Evolutionary conservation across 2,113 vertebrate species (phyloP), one percentile per base, ranked within the genome.

Genomic region (Zootoca vivipara): DNA sequence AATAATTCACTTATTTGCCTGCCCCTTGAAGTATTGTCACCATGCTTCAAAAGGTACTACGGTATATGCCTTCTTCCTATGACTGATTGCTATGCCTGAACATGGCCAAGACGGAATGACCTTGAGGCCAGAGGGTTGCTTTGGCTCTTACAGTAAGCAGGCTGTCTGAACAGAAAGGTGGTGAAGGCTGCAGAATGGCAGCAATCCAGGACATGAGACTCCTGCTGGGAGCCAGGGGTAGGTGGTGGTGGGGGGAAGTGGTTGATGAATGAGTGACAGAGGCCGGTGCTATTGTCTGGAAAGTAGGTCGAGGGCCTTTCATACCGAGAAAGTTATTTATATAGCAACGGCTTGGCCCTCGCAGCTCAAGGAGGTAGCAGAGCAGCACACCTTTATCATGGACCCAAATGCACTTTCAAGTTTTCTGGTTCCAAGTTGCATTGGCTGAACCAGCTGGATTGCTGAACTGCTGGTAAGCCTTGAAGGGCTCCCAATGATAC

Each of bases 231-330:
- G n/a, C 5, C 13, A 89, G 87, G 81, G 90, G 91, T 89, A 0
- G 18, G 85, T 2, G 12, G 62, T 52, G 46, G 46, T 52, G 46
- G 16, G 58, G 18, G 58, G 4, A 20, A 62, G 89, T 95, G 93
- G 94, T 91, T 92, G 91, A 93, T 87, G 94, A 91, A 89, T 90
- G 93, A 94, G 89, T 83, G 86, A 87, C 30, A 72, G 95, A 93
- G 93, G 89, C 89, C 90, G 88, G 90, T 87, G 95, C 91, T 92
- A 92, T 95, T 95, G 95, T 93, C 93, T 94, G 92, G 91, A 96
- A 96, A 96, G 94, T 95, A 95, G 95, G 94, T 96, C 95, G 85
- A 92, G 92, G 90, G 92, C 91, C 94, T 78, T 83, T 78, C 52
- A 33, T 40, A 10, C 30, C 1, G 65, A 94, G 90, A 89, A 92